Evolutionary conservation across 2,888 invertebrate species (phyloP), one percentile per base, ranked within the genome.

Genomic region (Isotomurus palustris): DNA sequence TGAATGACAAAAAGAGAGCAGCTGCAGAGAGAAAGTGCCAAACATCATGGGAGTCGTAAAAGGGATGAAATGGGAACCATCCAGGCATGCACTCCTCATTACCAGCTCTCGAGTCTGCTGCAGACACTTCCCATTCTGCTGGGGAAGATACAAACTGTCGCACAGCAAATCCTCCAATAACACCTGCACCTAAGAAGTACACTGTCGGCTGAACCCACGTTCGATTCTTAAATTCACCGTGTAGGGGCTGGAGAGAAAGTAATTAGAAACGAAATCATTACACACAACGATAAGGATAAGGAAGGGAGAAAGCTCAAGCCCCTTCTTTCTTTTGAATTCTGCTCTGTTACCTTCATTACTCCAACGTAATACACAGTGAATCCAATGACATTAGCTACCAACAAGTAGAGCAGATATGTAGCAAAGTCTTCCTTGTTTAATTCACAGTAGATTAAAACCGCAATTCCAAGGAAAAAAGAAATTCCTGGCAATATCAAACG

Each of bases 341-440:
- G 22, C 19, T 12, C 17, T 69, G 73, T 72, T 76, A 85, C 85
- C 81, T 92, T 92, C 87, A 91, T 89, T 5, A 82, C 74, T 1
- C 58, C 62, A 44, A 91, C 83, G 75, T 92, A 92, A 75, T 88
- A 90, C 53, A 83, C 74, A 14, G 84, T 83, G 75, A 91, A 91
- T 6, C 91, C 78, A 58, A 90, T 77, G 24, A 91, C 83, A 76
- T 92, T 92, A 6, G 84, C 83, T 80, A 92, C 86, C 68, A 92
- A 83, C 25, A 92, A 82, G 3, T 83, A 82, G 4, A 92, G 79
- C 3, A 92, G 78, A 71, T 86, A 89, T 0, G 86, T 84, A 0
- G 89, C 88, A 75, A 92, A 87, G 76, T 89, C 88, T 17, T 60
- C 47, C 0, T 60, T 28, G 14, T 36, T 27, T 3, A 65, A 40